phyloP scores from a whole-genome alignment of 2,888 invertebrate species.

The Tachina grossa region DNA sequence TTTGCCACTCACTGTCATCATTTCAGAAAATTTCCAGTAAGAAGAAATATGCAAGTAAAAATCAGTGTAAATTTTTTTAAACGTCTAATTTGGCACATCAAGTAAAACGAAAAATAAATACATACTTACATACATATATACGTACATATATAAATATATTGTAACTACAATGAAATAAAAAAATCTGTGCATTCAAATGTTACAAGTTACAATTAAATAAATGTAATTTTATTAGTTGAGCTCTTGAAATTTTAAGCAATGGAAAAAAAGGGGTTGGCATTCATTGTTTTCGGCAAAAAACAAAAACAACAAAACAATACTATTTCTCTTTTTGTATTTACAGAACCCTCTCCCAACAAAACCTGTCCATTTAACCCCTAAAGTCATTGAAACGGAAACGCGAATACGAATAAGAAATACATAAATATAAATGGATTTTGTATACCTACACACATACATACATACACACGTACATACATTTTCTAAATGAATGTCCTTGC shows the following conservation, averaged over 20 bases:
- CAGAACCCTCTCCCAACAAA: constrained; percentile 40
- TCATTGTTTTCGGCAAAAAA: constrained; percentile 32
- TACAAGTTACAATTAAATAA: constrained; percentile 59
- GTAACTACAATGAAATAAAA: constrained; percentile 6
- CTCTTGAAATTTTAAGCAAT: not conserved
- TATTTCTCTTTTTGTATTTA: constrained; percentile 19
- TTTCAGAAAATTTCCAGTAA: not conserved
- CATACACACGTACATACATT: too few relatives aligned
- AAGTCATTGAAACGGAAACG: constrained; percentile 26
- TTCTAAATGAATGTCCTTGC: constrained; percentile 15
- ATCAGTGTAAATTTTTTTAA: constrained; percentile 17
- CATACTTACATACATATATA: not conserved
- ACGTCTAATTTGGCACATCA: constrained; percentile 40
- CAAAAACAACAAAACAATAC: constrained; percentile 19
- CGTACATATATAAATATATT: too few relatives aligned
- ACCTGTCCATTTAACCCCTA: constrained; percentile 60
- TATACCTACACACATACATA: not conserved
- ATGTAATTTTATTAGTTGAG: constrained; percentile 53
- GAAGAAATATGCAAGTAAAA: not conserved
- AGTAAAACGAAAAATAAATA: constrained; percentile 28
- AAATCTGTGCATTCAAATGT: constrained; percentile 54
- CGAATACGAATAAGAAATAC: constrained; percentile 26
- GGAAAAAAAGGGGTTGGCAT: constrained; percentile 37
- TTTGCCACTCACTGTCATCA: constrained; percentile 5
- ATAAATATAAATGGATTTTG: constrained; percentile 15